phyloP scores from a whole-genome alignment of 2,113 vertebrate species.

The Papio anubis region DNA sequence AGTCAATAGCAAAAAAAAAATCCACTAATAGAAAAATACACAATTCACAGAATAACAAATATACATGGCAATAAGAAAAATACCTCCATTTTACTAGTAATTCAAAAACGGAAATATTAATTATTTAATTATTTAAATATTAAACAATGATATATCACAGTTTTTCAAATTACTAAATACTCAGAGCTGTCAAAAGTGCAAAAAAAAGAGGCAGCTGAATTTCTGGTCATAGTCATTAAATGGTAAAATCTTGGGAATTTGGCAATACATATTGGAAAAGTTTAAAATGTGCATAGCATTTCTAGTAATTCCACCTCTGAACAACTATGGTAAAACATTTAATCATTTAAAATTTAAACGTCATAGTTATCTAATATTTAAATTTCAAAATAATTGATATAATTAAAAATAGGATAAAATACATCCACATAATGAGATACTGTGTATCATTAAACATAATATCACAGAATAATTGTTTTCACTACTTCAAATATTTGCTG shows the following conservation, averaged over 20 bases:
- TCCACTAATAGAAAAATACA: not conserved
- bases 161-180: conserved; percentile 16
- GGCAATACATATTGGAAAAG: not conserved
- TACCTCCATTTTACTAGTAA: not conserved
- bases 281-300: not conserved
- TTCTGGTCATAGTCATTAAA: not conserved
- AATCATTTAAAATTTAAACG: conserved; percentile 37
- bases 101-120: not conserved
- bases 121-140: too few relatives aligned
- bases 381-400: conserved; percentile 1
- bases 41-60: not conserved
- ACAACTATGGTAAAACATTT: conserved; percentile 23
- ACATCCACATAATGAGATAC: not conserved
- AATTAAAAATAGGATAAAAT: not conserved
- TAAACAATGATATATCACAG: conserved; percentile 1
- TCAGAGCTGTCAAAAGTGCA: not conserved
- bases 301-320: not conserved
- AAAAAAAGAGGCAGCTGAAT: not conserved
- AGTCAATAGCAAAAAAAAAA: conserved; percentile 41
- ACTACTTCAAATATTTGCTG: conserved; percentile 41
- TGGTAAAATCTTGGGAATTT: not conserved
- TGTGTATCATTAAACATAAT: not conserved
- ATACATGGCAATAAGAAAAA: conserved; percentile 45
- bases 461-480: conserved; percentile 11
- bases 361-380: not conserved